Base-by-base conservation (phyloP, 2,888 invertebrate genomes). In the Papilio elwesi region DNA sequence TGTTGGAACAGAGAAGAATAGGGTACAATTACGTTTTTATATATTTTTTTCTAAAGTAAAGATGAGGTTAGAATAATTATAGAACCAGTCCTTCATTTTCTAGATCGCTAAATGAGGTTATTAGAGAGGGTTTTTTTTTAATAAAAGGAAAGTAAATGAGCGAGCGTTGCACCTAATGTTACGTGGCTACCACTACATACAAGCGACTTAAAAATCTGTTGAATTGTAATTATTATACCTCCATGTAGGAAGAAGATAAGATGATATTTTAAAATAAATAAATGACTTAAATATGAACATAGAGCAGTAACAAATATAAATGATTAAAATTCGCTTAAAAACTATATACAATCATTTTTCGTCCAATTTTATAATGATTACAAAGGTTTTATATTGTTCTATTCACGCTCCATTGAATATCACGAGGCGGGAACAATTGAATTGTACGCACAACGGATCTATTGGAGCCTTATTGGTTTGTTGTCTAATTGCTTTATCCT, bases 401-500 rank as follows among this genome's bases (percentile, higher is more conserved):
- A 49, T 49, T 15, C 51, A 51, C 48, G 48, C 26, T 64, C 26
- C 48, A 64, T 49, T 49, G 64, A 48, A 64, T 15, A 48, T 64
- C 64, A 62, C 62, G 49, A 26, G 26, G 52, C 53, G 15, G 49
- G 55, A 66, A 71, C 68, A 68, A 51, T 64, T 63, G 52, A 71
- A 74, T 70, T 71, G 73, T 75, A 68, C 64, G 36, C 36, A 26
- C 51, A 51, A 36, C 65, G 51, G 82, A 83, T 80, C 84, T 84
- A 86, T 87, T 87, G 85, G 83, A 87, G 79, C 84, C 82, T 74
- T 76, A 74, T 73, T 71, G 68, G 81, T 77, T 78, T 81, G 81
- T 83, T 80, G 81, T 85, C 85, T 88, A 87, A 88, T 89, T 87
- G 86, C 85, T 81, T 78, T 81, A 84, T 86, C 84, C 84, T 80